phyloP scores from a whole-genome alignment of 1,140 invertebrate species.

The Leptestheria dahalacensis region DNA sequence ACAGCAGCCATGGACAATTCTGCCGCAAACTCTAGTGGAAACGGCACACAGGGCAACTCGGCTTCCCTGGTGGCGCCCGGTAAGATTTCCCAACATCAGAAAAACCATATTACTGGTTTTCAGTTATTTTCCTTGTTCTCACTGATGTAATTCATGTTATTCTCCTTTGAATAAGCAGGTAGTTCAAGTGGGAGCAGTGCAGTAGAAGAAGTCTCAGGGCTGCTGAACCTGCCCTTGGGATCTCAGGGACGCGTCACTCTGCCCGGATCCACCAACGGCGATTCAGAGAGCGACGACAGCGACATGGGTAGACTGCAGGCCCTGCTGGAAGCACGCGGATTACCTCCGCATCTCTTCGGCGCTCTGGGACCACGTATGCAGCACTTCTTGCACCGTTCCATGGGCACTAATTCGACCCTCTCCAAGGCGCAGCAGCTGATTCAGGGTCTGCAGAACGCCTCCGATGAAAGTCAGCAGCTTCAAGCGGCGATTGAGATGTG shows the following conservation, averaged over 20 bases:
- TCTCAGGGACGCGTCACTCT: not conserved
- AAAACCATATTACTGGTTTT: too few species aligned
- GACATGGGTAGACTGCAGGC: conserved; percentile 79
- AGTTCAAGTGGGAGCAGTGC: conserved; percentile 5
- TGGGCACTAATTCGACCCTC: conserved; percentile 39
- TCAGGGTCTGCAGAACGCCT: conserved; percentile 62
- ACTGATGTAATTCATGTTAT: not conserved
- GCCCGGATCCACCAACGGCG: not conserved
- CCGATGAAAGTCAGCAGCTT: conserved; percentile 91
- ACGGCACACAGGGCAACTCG: not conserved
- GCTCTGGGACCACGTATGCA: conserved; percentile 92
- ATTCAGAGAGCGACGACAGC: conserved; percentile 46
- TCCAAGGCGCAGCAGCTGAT: conserved; percentile 88
- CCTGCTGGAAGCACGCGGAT: conserved; percentile 72
- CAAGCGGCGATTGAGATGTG: conserved; percentile 98
- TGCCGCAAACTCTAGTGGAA: not conserved
- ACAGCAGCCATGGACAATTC: not conserved
- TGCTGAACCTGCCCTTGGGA: not conserved
- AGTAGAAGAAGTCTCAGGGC: conserved; percentile 7
- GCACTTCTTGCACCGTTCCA: conserved; percentile 83
- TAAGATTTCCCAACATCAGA: too few species aligned
- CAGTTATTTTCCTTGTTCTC: not conserved
- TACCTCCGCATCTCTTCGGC: conserved; percentile 89
- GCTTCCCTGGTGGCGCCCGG: not conserved
- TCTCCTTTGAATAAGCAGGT: not conserved